Evolutionary conservation across 2,888 invertebrate genomes (phyloP).

Genomic region (Agrilus biguttatus): DNA sequence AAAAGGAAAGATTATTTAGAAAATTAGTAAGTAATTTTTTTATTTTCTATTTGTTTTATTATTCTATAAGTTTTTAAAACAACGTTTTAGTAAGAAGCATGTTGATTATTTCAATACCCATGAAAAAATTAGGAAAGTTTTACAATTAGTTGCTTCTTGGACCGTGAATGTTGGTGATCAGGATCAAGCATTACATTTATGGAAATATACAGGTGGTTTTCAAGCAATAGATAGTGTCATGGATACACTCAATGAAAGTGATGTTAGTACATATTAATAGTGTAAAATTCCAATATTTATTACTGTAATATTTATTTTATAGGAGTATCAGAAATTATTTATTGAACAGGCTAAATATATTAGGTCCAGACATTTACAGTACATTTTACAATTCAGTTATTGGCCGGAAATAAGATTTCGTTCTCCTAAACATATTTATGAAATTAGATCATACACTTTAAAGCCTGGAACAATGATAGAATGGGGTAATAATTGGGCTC

Average conservation of each 20-base stretch:
- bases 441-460: constrained; percentile 74
- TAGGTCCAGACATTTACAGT: constrained; percentile 80
- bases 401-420: constrained; percentile 51
- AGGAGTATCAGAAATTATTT: constrained; percentile 60
- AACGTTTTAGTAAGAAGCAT: constrained; percentile 50
- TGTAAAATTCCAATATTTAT: neutral
- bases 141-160: constrained; percentile 90
- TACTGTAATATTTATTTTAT: constrained; percentile 11
- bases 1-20: constrained; percentile 71
- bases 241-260: constrained; percentile 49
- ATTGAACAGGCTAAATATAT: constrained; percentile 66
- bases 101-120: constrained; percentile 63
- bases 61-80: constrained; percentile 8
- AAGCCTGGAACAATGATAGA: constrained; percentile 99
- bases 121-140: constrained; percentile 48
- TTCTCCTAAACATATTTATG: constrained; percentile 66
- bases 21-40: constrained; percentile 64
- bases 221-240: constrained; percentile 71
- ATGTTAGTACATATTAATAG: constrained; percentile 32
- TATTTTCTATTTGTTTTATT: too few species aligned
- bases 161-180: constrained; percentile 91
- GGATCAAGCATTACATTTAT: constrained; percentile 93
- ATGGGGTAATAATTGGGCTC: constrained; percentile 99
- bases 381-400: constrained; percentile 90
- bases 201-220: constrained; percentile 91